Evolutionary conservation across 2,113 vertebrate genomes (phyloP).

Genomic region (Alces alces): DNA sequence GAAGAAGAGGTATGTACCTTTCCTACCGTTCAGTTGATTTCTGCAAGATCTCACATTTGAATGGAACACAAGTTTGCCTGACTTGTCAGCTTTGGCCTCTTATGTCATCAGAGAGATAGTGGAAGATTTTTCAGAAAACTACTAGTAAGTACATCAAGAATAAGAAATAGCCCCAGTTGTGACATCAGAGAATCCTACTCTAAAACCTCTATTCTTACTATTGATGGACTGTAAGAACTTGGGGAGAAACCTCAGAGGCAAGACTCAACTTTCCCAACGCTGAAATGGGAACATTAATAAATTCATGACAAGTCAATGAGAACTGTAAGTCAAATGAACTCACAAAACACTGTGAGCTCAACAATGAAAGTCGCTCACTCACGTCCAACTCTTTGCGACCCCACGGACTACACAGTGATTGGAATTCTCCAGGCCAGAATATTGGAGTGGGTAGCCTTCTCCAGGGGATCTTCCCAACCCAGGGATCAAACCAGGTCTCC

Average conservation of each 20-base stretch:
- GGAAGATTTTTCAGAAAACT: not conserved
- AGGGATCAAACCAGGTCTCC: not conserved
- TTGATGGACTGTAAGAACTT: not conserved
- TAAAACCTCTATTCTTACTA: not conserved
- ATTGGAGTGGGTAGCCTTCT: not conserved
- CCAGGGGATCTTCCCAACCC: not conserved
- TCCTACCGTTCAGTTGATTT: not conserved
- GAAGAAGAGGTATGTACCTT: not conserved
- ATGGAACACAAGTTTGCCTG: not conserved
- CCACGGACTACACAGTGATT: not conserved
- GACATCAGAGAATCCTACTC: not conserved
- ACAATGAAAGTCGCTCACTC: not conserved
- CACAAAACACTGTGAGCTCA: not conserved
- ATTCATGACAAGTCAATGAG: not conserved
- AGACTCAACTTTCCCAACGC: not conserved
- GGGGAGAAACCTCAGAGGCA: not conserved
- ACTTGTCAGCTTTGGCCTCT: not conserved
- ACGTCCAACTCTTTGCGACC: not conserved
- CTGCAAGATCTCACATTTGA: not conserved
- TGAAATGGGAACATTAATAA: not conserved
- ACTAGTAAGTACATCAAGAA: not conserved
- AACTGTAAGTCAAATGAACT: not conserved
- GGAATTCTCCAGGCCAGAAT: not conserved
- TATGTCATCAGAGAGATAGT: not conserved
- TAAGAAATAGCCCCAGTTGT: not conserved